These are phyloP conservation scores for Gila orcuttii DNA, from an alignment of 2,113 vertebrate genomes.

Conservation along the genomic window DNA sequence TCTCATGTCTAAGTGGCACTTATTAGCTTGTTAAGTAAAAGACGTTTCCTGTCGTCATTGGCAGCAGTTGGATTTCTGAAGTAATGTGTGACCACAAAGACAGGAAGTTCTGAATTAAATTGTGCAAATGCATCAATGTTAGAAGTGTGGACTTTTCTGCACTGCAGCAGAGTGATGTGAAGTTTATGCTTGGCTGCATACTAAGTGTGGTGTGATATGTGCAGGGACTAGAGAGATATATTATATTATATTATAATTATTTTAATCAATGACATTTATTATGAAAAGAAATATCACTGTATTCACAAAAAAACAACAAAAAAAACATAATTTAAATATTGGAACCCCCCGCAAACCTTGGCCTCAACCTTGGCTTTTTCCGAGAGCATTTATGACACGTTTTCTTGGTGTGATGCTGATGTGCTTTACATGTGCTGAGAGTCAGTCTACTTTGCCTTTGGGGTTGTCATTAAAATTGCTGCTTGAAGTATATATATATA, in stretches of 20 bases:
- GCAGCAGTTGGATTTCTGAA: constrained; percentile 14
- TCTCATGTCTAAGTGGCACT: constrained; percentile 6
- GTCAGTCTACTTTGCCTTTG: constrained; percentile 10
- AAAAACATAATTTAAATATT: not conserved
- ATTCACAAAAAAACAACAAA: not conserved
- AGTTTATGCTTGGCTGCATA: not conserved
- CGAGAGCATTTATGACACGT: not conserved
- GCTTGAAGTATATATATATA: not conserved
- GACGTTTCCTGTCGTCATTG: not conserved
- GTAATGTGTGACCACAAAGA: constrained; percentile 1
- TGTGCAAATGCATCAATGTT: not conserved
- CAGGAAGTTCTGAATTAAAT: not conserved
- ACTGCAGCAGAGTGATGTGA: no score
- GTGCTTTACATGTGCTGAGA: not conserved
- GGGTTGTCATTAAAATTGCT: constrained; percentile 10
- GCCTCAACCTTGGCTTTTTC: not conserved
- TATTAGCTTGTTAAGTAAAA: not conserved
- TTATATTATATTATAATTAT: not conserved
- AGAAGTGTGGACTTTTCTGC: not conserved
- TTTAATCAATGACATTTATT: not conserved
- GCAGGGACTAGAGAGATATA: not conserved
- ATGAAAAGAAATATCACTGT: not conserved
- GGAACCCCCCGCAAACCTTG: not conserved
- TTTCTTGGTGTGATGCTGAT: not conserved
- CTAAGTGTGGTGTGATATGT: not conserved